These are phyloP conservation scores for Acanthis flammea DNA, from an alignment of 2,797 vertebrate species.

Conservation along the genomic window DNA sequence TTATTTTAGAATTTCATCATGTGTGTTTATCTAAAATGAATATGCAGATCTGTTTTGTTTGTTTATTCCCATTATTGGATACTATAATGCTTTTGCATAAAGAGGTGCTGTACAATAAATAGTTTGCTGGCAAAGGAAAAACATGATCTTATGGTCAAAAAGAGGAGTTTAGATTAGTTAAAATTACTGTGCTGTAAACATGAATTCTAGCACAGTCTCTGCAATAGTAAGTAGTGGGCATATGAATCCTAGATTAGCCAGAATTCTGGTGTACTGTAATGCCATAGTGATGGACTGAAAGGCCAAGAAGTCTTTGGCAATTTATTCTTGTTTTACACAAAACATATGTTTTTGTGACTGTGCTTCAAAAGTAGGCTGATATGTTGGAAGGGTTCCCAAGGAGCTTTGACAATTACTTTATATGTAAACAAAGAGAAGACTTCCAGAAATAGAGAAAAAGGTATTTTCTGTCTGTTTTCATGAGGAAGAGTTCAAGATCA, in stretches of 20 bases:
- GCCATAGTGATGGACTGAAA: background rate
- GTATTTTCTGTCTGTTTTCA: background rate
- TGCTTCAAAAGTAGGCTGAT: background rate
- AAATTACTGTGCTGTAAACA: background rate
- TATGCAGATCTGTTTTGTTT: background rate
- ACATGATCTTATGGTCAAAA: background rate
- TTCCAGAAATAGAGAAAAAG: background rate
- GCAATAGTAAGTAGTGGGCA: background rate
- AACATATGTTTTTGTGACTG: background rate
- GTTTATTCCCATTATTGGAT: background rate
- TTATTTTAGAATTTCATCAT: background rate
- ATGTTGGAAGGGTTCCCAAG: background rate
- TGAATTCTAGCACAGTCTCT: background rate
- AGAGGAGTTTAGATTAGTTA: background rate
- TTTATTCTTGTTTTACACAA: background rate
- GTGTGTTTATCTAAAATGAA: background rate
- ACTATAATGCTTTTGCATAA: background rate
- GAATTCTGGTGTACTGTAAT: background rate
- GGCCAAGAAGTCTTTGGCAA: background rate
- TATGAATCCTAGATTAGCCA: background rate
- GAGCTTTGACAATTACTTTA: background rate
- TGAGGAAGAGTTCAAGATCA: background rate
- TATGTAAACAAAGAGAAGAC: background rate
- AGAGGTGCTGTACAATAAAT: background rate
- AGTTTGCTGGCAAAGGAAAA: background rate